These are phyloP conservation scores for Choloepus didactylus DNA, from an alignment of 2,797 vertebrate species.

Conservation along the genomic window DNA sequence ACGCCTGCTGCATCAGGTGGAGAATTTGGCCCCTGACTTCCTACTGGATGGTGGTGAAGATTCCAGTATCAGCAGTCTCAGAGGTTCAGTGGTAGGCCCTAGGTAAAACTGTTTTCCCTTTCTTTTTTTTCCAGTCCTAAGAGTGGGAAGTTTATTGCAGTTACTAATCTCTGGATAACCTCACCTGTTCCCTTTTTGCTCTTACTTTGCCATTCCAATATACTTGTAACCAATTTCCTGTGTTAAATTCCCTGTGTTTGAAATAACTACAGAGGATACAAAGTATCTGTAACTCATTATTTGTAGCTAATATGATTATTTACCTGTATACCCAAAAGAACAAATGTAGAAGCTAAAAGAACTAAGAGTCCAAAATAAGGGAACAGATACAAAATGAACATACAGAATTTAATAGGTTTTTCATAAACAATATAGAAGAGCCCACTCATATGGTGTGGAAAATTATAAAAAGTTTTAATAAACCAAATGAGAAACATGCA, in stretches of 20 bases:
- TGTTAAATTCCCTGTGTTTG: neutral
- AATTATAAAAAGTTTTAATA: neutral
- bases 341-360: neutral
- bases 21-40: neutral
- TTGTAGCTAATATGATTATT: neutral
- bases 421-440: neutral
- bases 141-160: neutral
- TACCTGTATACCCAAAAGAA: neutral
- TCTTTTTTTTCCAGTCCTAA: neutral
- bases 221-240: neutral
- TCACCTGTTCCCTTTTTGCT: neutral
- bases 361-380: neutral
- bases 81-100: neutral
- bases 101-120: neutral
- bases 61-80: neutral
- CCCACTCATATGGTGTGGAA: neutral
- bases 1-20: neutral
- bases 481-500: neutral
- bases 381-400: neutral
- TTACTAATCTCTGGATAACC: neutral
- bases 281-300: neutral
- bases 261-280: slow-evolving; percentile 25
- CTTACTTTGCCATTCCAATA: neutral
- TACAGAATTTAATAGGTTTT: neutral
- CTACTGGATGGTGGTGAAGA: neutral